Conservation (phyloP, 2,888 invertebrate genomes). For the Pinctada fucata region DNA sequence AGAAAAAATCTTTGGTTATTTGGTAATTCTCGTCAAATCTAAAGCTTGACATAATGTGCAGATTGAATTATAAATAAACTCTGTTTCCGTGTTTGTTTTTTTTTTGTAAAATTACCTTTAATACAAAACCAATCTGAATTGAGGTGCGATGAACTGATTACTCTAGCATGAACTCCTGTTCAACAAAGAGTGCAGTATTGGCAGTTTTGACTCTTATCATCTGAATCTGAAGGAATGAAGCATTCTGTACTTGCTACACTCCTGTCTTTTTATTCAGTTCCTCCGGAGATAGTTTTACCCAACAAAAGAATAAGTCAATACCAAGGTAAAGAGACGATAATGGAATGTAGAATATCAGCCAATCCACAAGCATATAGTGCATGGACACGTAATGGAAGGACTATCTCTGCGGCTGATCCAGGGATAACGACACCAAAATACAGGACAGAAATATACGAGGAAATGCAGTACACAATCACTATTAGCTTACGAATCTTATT, state of each 20-base stretch:
- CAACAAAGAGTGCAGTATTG: too few relatives aligned
- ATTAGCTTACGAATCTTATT: constrained; percentile 62
- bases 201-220: too few relatives aligned
- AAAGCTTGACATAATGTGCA: too few relatives aligned
- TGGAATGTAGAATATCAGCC: constrained; percentile 73
- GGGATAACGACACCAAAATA: constrained; percentile 57
- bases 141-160: too few relatives aligned
- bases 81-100: too few relatives aligned
- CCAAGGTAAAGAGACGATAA: constrained; percentile 69
- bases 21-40: too few relatives aligned
- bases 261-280: constrained; percentile 54
- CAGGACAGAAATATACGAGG: constrained; percentile 66
- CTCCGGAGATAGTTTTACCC: constrained; percentile 70
- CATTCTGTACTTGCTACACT: too few relatives aligned
- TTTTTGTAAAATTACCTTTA: too few relatives aligned
- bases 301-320: constrained; percentile 69
- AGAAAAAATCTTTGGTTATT: not conserved
- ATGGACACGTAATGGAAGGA: constrained; percentile 64
- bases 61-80: too few relatives aligned
- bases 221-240: too few relatives aligned
- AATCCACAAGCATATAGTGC: constrained; percentile 68
- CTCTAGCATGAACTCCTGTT: too few relatives aligned
- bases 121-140: too few relatives aligned
- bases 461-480: constrained; percentile 64
- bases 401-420: constrained; percentile 44